phyloP scores from a whole-genome alignment of 2,113 vertebrate genomes.

The Mesocricetus auratus region DNA sequence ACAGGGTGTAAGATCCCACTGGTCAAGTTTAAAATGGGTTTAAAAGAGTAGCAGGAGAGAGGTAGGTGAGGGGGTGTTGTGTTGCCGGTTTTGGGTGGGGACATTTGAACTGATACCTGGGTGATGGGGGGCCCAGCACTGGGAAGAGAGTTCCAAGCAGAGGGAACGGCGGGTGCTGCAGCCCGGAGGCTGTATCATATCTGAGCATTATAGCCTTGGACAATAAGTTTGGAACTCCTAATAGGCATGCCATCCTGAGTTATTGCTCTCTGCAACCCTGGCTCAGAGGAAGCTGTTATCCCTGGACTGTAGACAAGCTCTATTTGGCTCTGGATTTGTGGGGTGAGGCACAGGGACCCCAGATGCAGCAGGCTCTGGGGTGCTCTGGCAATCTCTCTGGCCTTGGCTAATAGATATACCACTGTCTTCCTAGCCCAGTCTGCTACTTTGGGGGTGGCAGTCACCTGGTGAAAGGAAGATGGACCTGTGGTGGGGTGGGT shows the following conservation, averaged over 20 bases:
- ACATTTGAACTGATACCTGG: background rate
- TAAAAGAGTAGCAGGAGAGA: background rate
- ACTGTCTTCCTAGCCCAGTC: background rate
- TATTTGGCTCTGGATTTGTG: background rate
- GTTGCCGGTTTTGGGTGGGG: background rate
- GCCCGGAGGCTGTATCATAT: background rate
- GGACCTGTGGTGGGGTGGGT: background rate
- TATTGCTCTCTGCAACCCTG: background rate
- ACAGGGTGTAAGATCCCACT: too few species aligned
- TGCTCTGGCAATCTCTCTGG: fast-evolving
- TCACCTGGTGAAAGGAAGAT: too few species aligned
- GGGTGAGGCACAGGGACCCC: too few species aligned
- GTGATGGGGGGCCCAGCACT: background rate
- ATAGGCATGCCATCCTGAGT: background rate
- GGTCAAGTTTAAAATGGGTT: background rate
- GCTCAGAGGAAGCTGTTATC: background rate
- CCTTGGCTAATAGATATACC: background rate
- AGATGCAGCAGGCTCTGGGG: background rate
- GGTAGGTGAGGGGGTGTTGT: fast-evolving
- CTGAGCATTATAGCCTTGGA: too few species aligned
- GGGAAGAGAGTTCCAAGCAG: background rate
- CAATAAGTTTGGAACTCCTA: background rate
- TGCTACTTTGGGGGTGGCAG: background rate
- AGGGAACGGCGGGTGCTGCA: background rate
- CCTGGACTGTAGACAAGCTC: background rate